Evolutionary conservation across 2,888 invertebrate genomes (phyloP).

Genomic region (Ormyrus nitidulus): DNA sequence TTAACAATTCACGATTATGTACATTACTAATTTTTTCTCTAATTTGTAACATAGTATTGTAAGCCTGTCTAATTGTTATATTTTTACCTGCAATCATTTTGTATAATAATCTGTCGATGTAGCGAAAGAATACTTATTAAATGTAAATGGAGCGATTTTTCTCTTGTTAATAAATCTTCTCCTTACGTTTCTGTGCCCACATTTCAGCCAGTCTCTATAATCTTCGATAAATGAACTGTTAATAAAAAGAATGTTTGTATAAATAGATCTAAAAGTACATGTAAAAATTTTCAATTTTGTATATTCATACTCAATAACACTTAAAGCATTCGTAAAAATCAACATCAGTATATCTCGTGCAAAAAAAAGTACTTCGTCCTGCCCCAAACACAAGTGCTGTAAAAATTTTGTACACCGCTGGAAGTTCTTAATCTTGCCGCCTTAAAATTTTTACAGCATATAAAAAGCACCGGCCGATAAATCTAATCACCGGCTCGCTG

Average conservation of each 20-base stretch:
- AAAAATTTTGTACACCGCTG: too few relatives aligned
- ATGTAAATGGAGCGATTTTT: slow-evolving; percentile 33
- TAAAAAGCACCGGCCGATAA: too few relatives aligned
- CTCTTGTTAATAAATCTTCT: slow-evolving; percentile 35
- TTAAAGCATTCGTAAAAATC: neutral
- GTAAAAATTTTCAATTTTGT: slow-evolving; percentile 51
- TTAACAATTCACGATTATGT: slow-evolving; percentile 8
- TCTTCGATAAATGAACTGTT: slow-evolving; percentile 36
- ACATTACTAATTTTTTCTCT: neutral
- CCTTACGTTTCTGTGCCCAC: slow-evolving; percentile 20
- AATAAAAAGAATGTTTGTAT: slow-evolving; percentile 48
- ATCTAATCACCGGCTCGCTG: too few relatives aligned
- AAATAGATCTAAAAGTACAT: slow-evolving; percentile 39
- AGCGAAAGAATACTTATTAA: neutral
- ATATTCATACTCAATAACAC: slow-evolving; percentile 27
- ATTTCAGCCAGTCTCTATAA: neutral
- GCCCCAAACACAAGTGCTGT: too few relatives aligned
- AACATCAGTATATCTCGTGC: too few relatives aligned
- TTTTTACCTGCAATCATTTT: slow-evolving; percentile 14
- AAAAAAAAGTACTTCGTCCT: too few relatives aligned
- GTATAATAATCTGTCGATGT: slow-evolving; percentile 23
- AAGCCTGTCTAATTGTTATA: too few relatives aligned
- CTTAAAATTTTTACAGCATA: too few relatives aligned
- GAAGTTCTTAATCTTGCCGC: too few relatives aligned
- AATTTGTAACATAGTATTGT: neutral